Evolutionary conservation across 2,113 vertebrate species (phyloP).

Genomic region (Asarcornis scutulata): DNA sequence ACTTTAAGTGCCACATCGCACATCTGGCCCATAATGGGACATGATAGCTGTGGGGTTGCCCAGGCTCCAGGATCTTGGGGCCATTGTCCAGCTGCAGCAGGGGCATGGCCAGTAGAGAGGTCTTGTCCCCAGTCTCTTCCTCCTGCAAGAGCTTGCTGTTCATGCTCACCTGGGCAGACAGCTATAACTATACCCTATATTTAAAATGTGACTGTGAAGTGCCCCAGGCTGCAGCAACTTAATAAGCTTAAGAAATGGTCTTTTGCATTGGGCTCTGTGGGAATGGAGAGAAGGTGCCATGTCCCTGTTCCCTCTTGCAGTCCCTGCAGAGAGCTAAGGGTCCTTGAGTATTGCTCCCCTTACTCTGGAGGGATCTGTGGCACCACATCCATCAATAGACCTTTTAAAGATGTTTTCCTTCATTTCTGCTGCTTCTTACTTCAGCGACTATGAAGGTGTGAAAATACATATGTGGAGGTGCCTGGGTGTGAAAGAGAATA

Average conservation of each 20-base stretch:
- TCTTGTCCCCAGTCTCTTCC: not conserved
- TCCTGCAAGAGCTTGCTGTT: not conserved
- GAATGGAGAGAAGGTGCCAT: not conserved
- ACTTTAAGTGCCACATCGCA: not conserved
- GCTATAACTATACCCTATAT: not conserved
- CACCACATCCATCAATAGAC: not conserved
- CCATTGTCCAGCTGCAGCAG: not conserved
- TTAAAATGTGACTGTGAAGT: not conserved
- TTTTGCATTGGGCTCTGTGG: accelerated
- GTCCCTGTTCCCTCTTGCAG: not conserved
- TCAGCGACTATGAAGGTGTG: not conserved
- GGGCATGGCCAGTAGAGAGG: not conserved
- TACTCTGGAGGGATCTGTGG: not conserved
- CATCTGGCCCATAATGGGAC: not conserved
- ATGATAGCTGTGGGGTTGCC: not conserved
- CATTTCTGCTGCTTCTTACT: not conserved
- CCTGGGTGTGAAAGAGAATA: not conserved
- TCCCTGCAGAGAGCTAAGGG: not conserved
- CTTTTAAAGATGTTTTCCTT: not conserved
- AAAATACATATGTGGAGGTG: not conserved
- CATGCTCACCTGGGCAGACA: not conserved
- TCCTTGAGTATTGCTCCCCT: accelerated
- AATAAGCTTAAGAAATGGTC: not conserved
- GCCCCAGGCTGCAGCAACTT: not conserved
- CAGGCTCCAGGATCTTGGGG: not conserved